These are phyloP conservation scores for Cantharis nigra DNA, from an alignment of 2,888 invertebrate genomes.

Conservation along the genomic window DNA sequence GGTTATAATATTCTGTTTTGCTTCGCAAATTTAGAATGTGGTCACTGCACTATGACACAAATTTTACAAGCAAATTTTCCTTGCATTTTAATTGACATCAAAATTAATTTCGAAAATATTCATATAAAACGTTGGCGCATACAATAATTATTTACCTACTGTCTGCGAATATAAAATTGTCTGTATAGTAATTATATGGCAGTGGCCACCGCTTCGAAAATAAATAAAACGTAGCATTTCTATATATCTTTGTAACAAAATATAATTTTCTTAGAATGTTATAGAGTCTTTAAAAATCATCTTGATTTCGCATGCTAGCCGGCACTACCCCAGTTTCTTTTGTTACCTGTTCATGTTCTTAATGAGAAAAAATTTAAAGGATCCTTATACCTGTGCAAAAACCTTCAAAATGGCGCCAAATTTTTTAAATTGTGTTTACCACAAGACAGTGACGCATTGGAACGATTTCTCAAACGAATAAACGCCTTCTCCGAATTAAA, in stretches of 20 bases:
- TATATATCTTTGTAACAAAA: slow-evolving; percentile 5
- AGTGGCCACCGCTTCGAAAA: neutral
- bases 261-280: slow-evolving; percentile 34
- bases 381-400: slow-evolving; percentile 42
- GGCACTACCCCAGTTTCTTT: slow-evolving; percentile 40
- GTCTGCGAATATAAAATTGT: neutral
- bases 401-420: slow-evolving; percentile 43
- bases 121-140: neutral
- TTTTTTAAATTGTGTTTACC: slow-evolving; percentile 22
- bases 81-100: neutral
- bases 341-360: slow-evolving; percentile 41
- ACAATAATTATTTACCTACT: neutral
- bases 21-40: neutral
- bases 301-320: slow-evolving; percentile 47
- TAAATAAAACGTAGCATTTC: neutral
- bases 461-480: neutral
- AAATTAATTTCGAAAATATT: neutral
- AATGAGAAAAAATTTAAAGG: slow-evolving; percentile 47
- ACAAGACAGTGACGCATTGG: neutral
- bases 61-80: neutral
- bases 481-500: neutral
- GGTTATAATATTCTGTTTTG: neutral
- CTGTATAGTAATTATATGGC: neutral
- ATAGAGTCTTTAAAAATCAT: slow-evolving; percentile 42
- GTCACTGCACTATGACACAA: neutral